Percentiles rank a stretch among this genome's conserved stretches.
phyloP scores from a whole-genome alignment of 2,888 invertebrate genomes.

The Drosophila austrosaltans region DNA sequence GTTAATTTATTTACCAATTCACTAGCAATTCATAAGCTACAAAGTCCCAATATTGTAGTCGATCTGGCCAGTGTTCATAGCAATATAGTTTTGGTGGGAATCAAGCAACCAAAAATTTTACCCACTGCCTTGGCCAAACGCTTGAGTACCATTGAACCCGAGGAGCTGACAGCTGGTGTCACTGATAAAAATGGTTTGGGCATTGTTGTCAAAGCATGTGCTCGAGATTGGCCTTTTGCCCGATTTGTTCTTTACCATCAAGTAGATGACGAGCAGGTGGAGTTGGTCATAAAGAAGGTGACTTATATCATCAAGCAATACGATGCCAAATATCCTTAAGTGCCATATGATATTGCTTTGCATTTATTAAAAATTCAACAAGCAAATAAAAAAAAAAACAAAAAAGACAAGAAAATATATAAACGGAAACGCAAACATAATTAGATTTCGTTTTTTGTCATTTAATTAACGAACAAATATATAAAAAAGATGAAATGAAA shows the following conservation, averaged over 20 bases:
- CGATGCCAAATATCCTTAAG: constrained; percentile 78
- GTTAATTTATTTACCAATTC: neutral
- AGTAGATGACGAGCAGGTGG: constrained; percentile 87
- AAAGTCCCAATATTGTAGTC: constrained; percentile 86
- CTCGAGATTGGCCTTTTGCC: constrained; percentile 86
- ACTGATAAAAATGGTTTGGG: constrained; percentile 80
- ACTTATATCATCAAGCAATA: constrained; percentile 87
- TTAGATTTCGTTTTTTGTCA: constrained; percentile 45
- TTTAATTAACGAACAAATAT: constrained; percentile 66
- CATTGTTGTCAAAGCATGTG: constrained; percentile 86
- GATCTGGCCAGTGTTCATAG: constrained; percentile 87
- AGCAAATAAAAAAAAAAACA: neutral
- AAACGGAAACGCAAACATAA: constrained; percentile 38
- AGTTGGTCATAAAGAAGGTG: constrained; percentile 89
- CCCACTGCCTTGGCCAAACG: constrained; percentile 85
- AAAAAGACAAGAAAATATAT: constrained; percentile 13
- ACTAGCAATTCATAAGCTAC: constrained; percentile 86
- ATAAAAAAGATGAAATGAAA: constrained; percentile 13
- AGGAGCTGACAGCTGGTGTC: constrained; percentile 85
- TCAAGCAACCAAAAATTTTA: constrained; percentile 85
- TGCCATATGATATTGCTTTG: constrained; percentile 7
- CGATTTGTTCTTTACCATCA: constrained; percentile 90
- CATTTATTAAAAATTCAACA: neutral
- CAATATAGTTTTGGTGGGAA: constrained; percentile 89
- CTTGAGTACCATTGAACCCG: constrained; percentile 83